Evolutionary conservation across 92 coral and sea anemone genomes (phyloP), one percentile per base, ranked within the genome.

Genomic region (Bergia sp.): DNA sequence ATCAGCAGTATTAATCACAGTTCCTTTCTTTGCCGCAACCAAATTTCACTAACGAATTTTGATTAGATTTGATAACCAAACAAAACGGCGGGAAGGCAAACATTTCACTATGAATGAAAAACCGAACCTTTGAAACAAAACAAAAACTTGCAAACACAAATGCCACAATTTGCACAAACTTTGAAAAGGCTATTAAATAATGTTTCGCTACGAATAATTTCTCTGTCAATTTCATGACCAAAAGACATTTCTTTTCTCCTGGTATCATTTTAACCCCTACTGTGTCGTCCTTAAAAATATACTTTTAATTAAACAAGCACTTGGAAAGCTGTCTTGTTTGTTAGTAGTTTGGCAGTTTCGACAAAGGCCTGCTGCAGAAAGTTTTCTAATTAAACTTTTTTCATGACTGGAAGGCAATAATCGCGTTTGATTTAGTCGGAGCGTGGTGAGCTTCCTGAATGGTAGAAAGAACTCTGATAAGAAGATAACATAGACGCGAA

Each of bases 51-150:
- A 69, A 83, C 87, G 77, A 83, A 67, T 84, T 84, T 84, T 49
- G 66, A 84, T 84, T 84, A 84, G 79, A 84, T 72, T 84, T 69
- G 79, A 49, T 72, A 72, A 47, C 72, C 66, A 84, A 71, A 84
- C 87, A 84, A 82, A 84, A 84, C 79, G 87, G 79, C 79, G 42
- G 78, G 64, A 71, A 84, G 37, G 67, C 78, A 84, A 84, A 84
- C 87, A 84, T 44, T 45, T 84, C 87, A 84, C 78, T 23, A 9
- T 67, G 65, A 69, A 84, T 36, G n/a, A 37, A 84, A 84, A 84
- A 45, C 77, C 15, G 15, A 69, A 71, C 44, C 45, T 37, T 45
- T 36, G 47, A 69, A 72, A 69, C 79, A 84, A 71, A 71, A 45
- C 79, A 84, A 84, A 82, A 84, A 71, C 44, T 29, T 36, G 43